Evolutionary conservation across 37 sponge, comb jelly and placozoan genomes (phyloP), one percentile per base, ranked within the genome.

Genomic region (Axinella damicornis): DNA sequence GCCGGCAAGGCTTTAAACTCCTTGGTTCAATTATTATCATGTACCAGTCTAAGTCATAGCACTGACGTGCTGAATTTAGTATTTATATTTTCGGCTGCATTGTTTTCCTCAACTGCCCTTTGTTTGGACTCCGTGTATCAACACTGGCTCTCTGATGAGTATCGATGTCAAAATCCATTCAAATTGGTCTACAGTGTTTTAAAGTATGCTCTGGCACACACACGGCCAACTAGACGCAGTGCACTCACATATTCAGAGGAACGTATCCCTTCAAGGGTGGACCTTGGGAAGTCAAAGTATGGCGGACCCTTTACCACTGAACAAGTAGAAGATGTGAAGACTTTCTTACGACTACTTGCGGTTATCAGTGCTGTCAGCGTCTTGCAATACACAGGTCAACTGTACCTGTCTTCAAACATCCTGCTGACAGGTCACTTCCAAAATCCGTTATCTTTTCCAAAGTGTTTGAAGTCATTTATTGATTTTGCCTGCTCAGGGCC

Each of bases 281-380:
- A 75, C 58, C 31, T 27, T 16, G 76, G 33, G 17, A 75, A 52
- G 24, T 27, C 27, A 2, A 55, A 52, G 20, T 52, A 35, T 57
- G 76, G 76, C 1, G 76, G 76, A 57, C 46, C 46, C 17, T 75
- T 31, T 30, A 75, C 76, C 31, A 52, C 53, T 27, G 76, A 75
- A 31, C 76, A 75, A 17, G 76, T 75, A 31, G 58, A 75, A 75
- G 76, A 57, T 31, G 76, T 75, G 17, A 75, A 75, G 32, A 75
- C 76, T 18, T 54, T 75, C 34, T 56, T 75, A 2, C 76, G 59
- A 17, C 53, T 75, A 18, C 25, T 75, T 22, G 15, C 56, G 1
- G 17, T 75, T 1, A 27, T 36, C 32, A 13, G 5, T 14, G 28
- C 28, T 20, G 2, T 68, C 19, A 68, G 22, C 30, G 2, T 68